Conservation (phyloP, 1,140 invertebrate species). For the Halesus radiatus region DNA sequence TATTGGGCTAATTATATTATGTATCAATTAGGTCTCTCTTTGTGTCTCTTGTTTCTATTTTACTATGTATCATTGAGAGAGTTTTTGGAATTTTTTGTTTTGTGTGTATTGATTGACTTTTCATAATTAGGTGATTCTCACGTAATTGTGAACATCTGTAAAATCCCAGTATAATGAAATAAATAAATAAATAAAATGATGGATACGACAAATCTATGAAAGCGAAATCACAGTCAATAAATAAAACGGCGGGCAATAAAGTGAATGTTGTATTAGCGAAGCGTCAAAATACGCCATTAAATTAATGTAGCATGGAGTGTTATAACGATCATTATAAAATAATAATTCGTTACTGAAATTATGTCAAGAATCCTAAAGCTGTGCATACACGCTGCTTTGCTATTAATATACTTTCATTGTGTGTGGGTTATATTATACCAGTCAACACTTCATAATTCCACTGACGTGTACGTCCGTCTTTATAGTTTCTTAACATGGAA, state of each 20-base stretch:
- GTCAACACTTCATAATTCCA: slow-evolving; percentile 13
- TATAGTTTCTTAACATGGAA: slow-evolving; percentile 11
- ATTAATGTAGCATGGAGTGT: slow-evolving; percentile 32
- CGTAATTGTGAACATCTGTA: too few species aligned
- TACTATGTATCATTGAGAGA: too few species aligned
- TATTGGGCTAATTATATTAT: too few species aligned
- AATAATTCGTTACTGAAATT: slow-evolving; percentile 25
- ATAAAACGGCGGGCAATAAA: neutral
- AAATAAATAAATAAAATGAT: too few species aligned
- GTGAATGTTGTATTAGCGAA: neutral
- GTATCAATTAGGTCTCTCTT: too few species aligned
- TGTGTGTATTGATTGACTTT: too few species aligned
- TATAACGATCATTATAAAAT: slow-evolving; percentile 24
- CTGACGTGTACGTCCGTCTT: neutral
- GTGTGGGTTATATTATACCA: slow-evolving; percentile 33
- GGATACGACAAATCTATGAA: neutral
- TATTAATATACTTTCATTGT: slow-evolving; percentile 13
- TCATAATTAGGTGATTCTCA: too few species aligned
- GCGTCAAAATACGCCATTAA: slow-evolving; percentile 29
- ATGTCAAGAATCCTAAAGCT: slow-evolving; percentile 1
- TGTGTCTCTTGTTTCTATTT: too few species aligned
- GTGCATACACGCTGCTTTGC: neutral
- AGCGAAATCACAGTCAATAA: neutral
- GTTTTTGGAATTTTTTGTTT: too few species aligned
- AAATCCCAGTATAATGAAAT: too few species aligned